These are phyloP conservation scores for Troglohyphantes excavatus DNA, from an alignment of 2,888 invertebrate species.

Conservation along the genomic window DNA sequence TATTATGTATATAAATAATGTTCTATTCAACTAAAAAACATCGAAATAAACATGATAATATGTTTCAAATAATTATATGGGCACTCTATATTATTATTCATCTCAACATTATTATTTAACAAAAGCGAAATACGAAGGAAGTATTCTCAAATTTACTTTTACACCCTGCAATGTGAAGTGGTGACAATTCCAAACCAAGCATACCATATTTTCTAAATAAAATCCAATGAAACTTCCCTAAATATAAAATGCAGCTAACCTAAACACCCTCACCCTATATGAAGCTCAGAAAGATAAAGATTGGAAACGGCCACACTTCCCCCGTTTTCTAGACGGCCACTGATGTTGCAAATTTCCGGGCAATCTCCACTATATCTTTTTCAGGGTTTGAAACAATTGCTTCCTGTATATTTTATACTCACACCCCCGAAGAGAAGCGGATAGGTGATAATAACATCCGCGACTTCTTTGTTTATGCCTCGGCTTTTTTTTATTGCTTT, in stretches of 20 bases:
- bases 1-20: too few species aligned
- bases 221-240: background rate
- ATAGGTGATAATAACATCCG: constrained; percentile 59
- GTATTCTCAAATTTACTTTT: too few species aligned
- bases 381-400: constrained; percentile 46
- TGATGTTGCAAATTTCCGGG: constrained; percentile 58
- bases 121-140: too few species aligned
- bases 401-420: constrained; percentile 59
- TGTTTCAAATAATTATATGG: too few species aligned
- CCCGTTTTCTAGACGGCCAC: background rate
- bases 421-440: constrained; percentile 19
- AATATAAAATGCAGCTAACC: background rate
- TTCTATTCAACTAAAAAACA: too few species aligned
- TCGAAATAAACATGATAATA: too few species aligned
- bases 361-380: constrained; percentile 45
- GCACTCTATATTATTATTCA: too few species aligned
- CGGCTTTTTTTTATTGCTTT: constrained; percentile 10
- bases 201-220: too few species aligned
- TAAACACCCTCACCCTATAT: constrained; percentile 8
- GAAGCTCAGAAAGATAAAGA: constrained; percentile 42
- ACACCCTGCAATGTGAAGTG: too few species aligned
- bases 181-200: too few species aligned
- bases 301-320: constrained; percentile 18
- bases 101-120: too few species aligned
- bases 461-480: constrained; percentile 36